phyloP scores from a whole-genome alignment of 2,797 vertebrate genomes.

The Carapus acus region DNA sequence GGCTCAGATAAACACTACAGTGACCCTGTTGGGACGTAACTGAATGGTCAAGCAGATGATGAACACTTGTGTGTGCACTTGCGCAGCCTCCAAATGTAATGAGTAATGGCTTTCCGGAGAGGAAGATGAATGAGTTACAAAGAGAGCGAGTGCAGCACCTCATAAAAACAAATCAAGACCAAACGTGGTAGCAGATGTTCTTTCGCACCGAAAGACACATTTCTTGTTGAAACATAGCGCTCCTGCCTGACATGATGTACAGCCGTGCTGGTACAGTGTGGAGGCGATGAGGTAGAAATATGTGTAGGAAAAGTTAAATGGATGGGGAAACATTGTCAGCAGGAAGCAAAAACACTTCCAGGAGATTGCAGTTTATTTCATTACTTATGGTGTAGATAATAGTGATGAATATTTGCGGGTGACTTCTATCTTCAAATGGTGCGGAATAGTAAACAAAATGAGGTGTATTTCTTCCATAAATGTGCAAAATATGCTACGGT shows the following conservation, averaged over 20 bases:
- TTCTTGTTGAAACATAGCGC: slow-evolving; percentile 15
- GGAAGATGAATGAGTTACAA: slow-evolving; percentile 11
- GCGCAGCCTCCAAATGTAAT: slow-evolving; percentile 14
- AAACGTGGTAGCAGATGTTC: slow-evolving; percentile 24
- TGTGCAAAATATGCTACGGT: no score
- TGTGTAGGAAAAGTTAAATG: slow-evolving; percentile 10
- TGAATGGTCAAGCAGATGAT: slow-evolving; percentile 8
- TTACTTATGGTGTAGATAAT: slow-evolving; percentile 14
- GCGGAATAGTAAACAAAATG: slow-evolving; percentile 11
- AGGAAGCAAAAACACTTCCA: slow-evolving; percentile 16
- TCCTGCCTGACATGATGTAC: slow-evolving; percentile 1
- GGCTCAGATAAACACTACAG: background rate
- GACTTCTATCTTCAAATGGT: slow-evolving; percentile 34
- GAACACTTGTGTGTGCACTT: slow-evolving; percentile 5
- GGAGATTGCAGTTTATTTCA: slow-evolving; percentile 12
- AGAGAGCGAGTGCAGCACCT: slow-evolving; percentile 8
- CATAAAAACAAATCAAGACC: slow-evolving; percentile 14
- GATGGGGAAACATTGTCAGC: slow-evolving; percentile 3
- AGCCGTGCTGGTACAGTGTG: slow-evolving; percentile 7
- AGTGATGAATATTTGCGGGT: slow-evolving; percentile 23
- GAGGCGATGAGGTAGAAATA: slow-evolving; percentile 17
- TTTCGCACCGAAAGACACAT: slow-evolving; percentile 20
- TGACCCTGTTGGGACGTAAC: slow-evolving; percentile 14
- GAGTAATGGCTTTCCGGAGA: slow-evolving; percentile 2
- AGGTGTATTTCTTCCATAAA: background rate